Evolutionary conservation across 2,888 invertebrate genomes (phyloP).

Genomic region (Magallana nippona): DNA sequence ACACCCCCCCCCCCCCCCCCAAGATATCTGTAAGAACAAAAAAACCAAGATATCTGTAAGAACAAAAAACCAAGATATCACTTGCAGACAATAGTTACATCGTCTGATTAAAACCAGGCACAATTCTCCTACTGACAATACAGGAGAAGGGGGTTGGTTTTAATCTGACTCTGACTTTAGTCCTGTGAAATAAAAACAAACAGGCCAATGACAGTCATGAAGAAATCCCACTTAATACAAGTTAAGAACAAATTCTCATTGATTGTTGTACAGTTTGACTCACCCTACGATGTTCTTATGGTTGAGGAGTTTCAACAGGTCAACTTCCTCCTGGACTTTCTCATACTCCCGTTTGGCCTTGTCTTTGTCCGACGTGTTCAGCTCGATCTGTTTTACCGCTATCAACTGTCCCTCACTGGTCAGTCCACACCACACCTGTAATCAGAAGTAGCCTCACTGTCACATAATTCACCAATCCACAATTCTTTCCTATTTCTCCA

Average conservation of each 20-base stretch:
- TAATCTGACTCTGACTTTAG: too few relatives aligned
- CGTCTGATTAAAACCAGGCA: too few relatives aligned
- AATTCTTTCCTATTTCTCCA: too few relatives aligned
- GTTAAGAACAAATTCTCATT: background rate
- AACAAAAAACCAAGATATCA: background rate
- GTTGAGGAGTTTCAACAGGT: conserved; percentile 78
- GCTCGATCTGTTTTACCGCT: conserved; percentile 80
- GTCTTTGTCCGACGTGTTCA: conserved; percentile 74
- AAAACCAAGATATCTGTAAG: conserved; percentile 43
- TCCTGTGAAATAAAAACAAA: too few relatives aligned
- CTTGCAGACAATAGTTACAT: too few relatives aligned
- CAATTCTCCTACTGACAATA: too few relatives aligned
- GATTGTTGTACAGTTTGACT: conserved; percentile 41
- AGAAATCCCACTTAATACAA: background rate
- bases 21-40: too few relatives aligned
- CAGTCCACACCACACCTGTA: conserved; percentile 79
- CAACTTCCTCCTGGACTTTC: conserved; percentile 80
- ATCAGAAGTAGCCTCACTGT: conserved; percentile 26
- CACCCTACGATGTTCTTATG: conserved; percentile 80
- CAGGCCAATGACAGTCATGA: background rate
- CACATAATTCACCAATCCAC: background rate
- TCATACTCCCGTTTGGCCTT: conserved; percentile 78
- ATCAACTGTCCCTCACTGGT: conserved; percentile 79
- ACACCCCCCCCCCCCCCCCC: too few relatives aligned
- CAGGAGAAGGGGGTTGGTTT: too few relatives aligned